phyloP scores from a whole-genome alignment of 1,140 invertebrate species.

The Zaprionus gabonicus region DNA sequence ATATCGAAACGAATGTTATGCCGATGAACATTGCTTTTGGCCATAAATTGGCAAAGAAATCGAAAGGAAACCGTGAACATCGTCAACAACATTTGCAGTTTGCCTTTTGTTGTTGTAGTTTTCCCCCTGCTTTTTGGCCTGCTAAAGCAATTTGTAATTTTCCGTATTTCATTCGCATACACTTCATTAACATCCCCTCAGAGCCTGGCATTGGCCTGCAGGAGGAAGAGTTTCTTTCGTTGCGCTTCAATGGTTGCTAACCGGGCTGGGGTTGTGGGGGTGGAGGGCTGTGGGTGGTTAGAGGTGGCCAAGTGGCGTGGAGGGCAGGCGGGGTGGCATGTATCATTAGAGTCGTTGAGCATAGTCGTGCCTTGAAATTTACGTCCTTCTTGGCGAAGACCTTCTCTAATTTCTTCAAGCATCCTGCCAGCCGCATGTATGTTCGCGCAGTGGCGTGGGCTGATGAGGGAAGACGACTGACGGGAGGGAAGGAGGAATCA shows the following conservation, averaged over 20 bases:
- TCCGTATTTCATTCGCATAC: slow-evolving; percentile 83
- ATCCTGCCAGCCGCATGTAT: slow-evolving; percentile 62
- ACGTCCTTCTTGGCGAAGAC: slow-evolving; percentile 78
- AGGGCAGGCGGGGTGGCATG: slow-evolving; percentile 49
- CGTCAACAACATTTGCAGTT: slow-evolving; percentile 81
- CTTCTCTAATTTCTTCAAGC: slow-evolving; percentile 79
- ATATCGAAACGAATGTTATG: slow-evolving; percentile 21
- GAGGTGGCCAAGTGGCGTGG: background rate
- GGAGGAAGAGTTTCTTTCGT: slow-evolving; percentile 62
- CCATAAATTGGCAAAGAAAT: slow-evolving; percentile 81
- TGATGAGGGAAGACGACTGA: slow-evolving; percentile 5
- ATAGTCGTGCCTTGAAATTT: slow-evolving; percentile 69
- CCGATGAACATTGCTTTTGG: slow-evolving; percentile 55
- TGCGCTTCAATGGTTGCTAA: slow-evolving; percentile 75
- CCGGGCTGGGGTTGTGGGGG: slow-evolving; percentile 7
- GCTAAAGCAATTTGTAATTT: slow-evolving; percentile 77
- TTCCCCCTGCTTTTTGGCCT: slow-evolving; percentile 23
- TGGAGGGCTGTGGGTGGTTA: background rate
- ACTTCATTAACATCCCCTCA: slow-evolving; percentile 74
- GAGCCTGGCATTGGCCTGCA: slow-evolving; percentile 16
- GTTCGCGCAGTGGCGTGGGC: slow-evolving; percentile 24
- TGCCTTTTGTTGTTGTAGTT: slow-evolving; percentile 30
- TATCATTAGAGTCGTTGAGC: slow-evolving; percentile 77
- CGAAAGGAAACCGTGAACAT: slow-evolving; percentile 83
- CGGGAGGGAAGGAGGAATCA: slow-evolving; percentile 41